These are phyloP conservation scores for Morpho deidamia DNA, from an alignment of 2,888 invertebrate species.

Conservation along the genomic window DNA sequence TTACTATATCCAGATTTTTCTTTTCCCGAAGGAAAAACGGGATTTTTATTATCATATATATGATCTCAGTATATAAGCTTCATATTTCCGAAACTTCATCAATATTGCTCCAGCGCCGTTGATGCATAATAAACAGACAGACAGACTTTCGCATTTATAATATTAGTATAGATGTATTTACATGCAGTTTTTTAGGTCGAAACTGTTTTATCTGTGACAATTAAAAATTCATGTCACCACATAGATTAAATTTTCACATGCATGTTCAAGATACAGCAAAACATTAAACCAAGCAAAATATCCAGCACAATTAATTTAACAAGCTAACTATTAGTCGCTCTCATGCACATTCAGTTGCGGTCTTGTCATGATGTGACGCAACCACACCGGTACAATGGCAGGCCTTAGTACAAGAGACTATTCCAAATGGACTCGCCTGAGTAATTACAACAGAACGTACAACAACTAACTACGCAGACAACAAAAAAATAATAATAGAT, in stretches of 20 bases:
- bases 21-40: no score
- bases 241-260: not conserved
- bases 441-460: constrained; percentile 45
- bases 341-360: constrained; percentile 36
- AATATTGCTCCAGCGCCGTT: no score
- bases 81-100: no score
- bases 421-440: constrained; percentile 37
- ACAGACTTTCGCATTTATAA: no score
- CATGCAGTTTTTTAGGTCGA: no score
- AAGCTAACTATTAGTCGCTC: constrained; percentile 46
- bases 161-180: no score
- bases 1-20: no score
- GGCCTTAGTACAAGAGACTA: constrained; percentile 50
- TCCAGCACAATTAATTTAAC: constrained; percentile 38
- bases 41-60: no score
- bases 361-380: constrained; percentile 47
- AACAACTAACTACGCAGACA: constrained; percentile 32
- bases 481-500: constrained; percentile 44
- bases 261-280: constrained; percentile 18
- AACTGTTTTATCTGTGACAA: no score
- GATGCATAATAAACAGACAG: no score
- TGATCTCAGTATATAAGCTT: no score
- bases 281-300: constrained; percentile 7
- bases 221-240: not conserved
- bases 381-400: constrained; percentile 47